These are phyloP conservation scores for Rhinopomastus cyanomelas DNA, from an alignment of 2,113 vertebrate species.

Conservation along the genomic window DNA sequence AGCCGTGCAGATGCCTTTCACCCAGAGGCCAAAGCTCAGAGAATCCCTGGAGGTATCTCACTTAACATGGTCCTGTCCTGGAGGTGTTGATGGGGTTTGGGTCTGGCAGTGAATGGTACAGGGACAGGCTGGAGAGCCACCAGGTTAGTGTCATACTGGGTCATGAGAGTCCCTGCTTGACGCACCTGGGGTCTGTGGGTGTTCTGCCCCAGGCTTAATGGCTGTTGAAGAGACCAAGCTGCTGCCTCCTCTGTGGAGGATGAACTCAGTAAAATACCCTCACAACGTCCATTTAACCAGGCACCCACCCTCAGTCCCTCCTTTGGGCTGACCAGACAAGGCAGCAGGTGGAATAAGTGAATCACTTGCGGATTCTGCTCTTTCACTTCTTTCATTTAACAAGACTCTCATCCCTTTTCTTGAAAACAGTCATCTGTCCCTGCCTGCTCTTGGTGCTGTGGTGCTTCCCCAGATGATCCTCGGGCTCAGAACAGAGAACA, in stretches of 20 bases:
- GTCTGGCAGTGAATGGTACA: rapidly evolving
- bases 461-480: neutral
- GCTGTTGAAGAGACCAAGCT: neutral
- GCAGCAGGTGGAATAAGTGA: neutral
- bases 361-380: neutral
- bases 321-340: neutral
- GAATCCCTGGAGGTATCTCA: neutral
- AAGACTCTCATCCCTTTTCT: neutral
- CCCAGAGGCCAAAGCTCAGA: neutral
- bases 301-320: neutral
- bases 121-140: neutral
- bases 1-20: neutral
- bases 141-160: neutral
- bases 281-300: neutral
- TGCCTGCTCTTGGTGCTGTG: neutral
- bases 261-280: neutral
- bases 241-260: neutral
- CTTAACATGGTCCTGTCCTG: neutral
- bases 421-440: neutral
- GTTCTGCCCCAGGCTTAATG: neutral
- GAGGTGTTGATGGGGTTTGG: neutral
- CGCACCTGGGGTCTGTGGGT: neutral
- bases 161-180: rapidly evolving
- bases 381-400: neutral
- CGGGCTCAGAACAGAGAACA: neutral